Percentiles rank a stretch among this genome's conserved stretches.
Conservation (phyloP, 2,797 vertebrate genomes). For the Chanos chanos region DNA sequence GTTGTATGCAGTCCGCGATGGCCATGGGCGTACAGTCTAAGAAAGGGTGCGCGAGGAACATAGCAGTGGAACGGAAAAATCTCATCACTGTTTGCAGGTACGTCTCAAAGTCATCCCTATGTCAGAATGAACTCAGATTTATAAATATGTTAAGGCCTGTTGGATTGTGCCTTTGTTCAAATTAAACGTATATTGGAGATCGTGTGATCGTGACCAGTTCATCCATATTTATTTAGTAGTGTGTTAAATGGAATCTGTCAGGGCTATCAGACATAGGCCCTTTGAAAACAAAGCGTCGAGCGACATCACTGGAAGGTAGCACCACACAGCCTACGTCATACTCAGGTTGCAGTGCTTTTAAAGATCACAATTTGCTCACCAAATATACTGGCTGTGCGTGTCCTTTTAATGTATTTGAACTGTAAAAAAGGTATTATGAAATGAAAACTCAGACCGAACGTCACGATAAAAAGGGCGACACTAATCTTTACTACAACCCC, state of each 20-base stretch:
- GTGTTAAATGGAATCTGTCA: background rate
- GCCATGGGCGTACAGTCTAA: conserved; percentile 80
- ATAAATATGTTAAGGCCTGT: no score
- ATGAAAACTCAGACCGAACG: no score
- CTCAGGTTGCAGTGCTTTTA: no score
- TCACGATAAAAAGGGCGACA: no score
- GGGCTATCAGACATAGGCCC: background rate
- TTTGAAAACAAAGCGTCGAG: background rate
- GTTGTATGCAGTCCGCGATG: conserved; percentile 80
- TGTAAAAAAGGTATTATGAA: background rate
- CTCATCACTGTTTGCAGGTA: conserved; percentile 94
- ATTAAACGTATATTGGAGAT: no score
- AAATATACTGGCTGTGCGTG: no score
- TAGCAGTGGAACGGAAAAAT: conserved; percentile 88
- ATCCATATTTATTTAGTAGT: no score
- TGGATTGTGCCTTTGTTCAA: no score
- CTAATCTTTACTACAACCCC: no score
- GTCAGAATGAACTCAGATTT: background rate
- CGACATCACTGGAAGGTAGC: background rate
- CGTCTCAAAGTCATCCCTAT: background rate
- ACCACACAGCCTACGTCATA: background rate
- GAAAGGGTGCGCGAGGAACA: conserved; percentile 79
- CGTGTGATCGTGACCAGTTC: no score
- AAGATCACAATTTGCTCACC: no score
- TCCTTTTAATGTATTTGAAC: background rate